Percentiles rank a stretch among this genome's conserved stretches.
Conservation (phyloP, 2,888 invertebrate species). For the Caenorhabditis zanzibari region DNA sequence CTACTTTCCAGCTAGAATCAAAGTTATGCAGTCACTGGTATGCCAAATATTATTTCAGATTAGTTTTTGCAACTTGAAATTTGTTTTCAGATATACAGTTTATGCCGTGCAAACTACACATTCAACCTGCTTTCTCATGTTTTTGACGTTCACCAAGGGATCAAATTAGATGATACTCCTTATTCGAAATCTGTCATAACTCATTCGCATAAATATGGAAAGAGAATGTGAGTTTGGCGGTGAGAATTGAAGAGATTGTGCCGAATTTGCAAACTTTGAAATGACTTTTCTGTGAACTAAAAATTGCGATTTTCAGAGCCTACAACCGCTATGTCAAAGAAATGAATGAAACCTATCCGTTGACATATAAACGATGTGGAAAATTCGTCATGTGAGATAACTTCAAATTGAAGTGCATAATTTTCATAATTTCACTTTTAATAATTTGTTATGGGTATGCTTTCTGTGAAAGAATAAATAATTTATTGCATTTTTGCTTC, state of each 20-base stretch:
- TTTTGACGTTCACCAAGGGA: constrained; percentile 71
- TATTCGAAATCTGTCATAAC: constrained; percentile 61
- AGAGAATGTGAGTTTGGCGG: constrained; percentile 22
- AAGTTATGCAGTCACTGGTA: constrained; percentile 73
- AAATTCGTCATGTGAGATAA: constrained; percentile 56
- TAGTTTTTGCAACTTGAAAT: no score
- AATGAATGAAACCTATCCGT: constrained; percentile 61
- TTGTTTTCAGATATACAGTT: constrained; percentile 61
- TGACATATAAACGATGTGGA: constrained; percentile 64
- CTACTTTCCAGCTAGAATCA: constrained; percentile 69
- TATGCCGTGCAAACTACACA: constrained; percentile 71
- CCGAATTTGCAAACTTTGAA: no score
- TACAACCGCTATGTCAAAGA: constrained; percentile 39
- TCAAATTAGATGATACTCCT: constrained; percentile 60
- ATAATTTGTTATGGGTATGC: not conserved
- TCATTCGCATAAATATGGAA: constrained; percentile 47
- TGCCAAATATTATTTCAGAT: no score
- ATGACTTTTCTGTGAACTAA: no score
- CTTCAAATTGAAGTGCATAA: no score
- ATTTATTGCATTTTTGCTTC: not conserved
- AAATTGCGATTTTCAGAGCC: constrained; percentile 63
- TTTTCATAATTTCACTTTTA: no score
- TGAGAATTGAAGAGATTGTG: no score
- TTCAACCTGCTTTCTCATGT: constrained; percentile 68
- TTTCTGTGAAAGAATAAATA: constrained; percentile 30